These are phyloP conservation scores for Coptodon bakossiorum DNA, from an alignment of 2,113 vertebrate species.

Conservation along the genomic window DNA sequence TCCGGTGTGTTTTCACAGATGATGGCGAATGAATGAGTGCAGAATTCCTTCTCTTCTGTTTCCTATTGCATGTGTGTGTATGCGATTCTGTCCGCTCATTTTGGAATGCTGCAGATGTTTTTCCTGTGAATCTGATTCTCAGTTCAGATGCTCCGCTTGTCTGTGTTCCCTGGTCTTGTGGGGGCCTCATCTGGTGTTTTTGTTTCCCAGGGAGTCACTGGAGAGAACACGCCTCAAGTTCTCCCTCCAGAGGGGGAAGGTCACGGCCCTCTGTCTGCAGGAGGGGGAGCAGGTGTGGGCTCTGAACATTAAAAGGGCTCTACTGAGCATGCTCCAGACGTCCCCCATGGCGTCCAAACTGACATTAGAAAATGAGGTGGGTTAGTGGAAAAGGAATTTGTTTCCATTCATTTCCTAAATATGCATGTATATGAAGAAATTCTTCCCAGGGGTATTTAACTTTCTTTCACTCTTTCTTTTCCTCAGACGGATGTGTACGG, in stretches of 20 bases:
- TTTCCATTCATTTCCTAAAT: neutral
- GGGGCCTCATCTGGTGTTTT: constrained; percentile 69
- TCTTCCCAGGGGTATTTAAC: neutral
- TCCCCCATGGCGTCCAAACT: constrained; percentile 9
- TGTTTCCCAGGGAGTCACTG: constrained; percentile 72
- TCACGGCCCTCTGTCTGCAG: constrained; percentile 77
- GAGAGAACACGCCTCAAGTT: constrained; percentile 77
- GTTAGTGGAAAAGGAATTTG: neutral
- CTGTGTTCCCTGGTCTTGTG: constrained; percentile 20
- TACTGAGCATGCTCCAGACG: constrained; percentile 84
- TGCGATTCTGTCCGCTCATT: neutral
- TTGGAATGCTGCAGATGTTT: constrained; percentile 45
- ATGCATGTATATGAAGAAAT: neutral
- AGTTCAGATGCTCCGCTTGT: constrained; percentile 23
- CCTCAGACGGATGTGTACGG: constrained; percentile 79
- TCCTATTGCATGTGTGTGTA: neutral
- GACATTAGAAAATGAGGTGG: constrained; percentile 74
- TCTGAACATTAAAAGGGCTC: constrained; percentile 81
- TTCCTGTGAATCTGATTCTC: constrained; percentile 56
- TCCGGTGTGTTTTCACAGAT: neutral
- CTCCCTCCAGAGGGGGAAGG: constrained; percentile 74
- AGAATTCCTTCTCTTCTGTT: neutral
- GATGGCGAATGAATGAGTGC: neutral
- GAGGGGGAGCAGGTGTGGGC: constrained; percentile 77
- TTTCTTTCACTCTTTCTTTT: neutral